phyloP scores from a whole-genome alignment of 2,888 invertebrate genomes.

The Syrista parreyssii region DNA sequence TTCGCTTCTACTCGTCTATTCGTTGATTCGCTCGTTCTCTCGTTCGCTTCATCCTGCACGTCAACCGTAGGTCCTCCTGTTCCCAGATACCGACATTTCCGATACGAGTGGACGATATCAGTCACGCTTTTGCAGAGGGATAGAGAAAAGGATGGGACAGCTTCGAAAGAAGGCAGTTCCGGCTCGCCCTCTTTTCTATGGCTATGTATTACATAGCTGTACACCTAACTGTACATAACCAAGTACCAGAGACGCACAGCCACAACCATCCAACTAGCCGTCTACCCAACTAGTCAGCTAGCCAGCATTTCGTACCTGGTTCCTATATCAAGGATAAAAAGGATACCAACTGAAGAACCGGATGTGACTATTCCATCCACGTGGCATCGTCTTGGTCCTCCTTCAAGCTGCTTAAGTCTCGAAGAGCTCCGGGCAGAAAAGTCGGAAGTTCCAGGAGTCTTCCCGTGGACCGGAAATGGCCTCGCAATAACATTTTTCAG shows the following conservation, averaged over 20 bases:
- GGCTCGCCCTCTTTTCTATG: not conserved
- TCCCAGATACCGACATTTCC: not conserved
- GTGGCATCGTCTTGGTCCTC: not conserved
- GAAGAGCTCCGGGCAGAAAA: not conserved
- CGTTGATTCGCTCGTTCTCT: conserved; percentile 10
- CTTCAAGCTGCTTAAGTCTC: not conserved
- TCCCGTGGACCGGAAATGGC: not conserved
- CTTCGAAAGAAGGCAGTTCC: not conserved
- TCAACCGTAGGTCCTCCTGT: not conserved
- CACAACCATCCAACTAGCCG: not conserved
- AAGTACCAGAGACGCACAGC: not conserved
- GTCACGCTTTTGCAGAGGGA: not conserved
- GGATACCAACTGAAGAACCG: not conserved
- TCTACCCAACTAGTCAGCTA: not conserved
- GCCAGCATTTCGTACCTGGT: not conserved
- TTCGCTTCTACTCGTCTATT: conserved; percentile 22
- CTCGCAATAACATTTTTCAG: not conserved
- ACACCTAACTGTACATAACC: not conserved
- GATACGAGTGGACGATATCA: conserved; percentile 1
- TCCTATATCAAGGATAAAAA: not conserved
- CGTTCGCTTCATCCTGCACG: not conserved
- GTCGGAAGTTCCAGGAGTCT: not conserved
- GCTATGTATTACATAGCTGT: not conserved
- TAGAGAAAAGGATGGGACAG: not conserved
- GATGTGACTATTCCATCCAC: not conserved